Base-by-base conservation (phyloP, 2,888 invertebrate genomes). In the Drosophila bunnanda region DNA sequence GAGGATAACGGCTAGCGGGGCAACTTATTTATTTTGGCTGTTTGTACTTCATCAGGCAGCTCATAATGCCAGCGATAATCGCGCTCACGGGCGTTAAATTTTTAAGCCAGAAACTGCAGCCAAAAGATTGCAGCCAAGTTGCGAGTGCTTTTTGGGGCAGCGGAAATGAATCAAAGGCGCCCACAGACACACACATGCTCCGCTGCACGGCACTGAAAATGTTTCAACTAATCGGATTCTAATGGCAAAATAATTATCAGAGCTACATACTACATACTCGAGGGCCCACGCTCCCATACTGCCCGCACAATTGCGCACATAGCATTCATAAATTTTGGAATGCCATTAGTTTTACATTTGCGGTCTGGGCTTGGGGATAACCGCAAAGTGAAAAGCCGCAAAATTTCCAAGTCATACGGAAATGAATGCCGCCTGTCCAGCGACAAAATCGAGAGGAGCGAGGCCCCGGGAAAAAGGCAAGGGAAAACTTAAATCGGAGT, bases 311-410 rank as follows among this genome's bases (percentile, higher is more conserved):
- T 25, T 65, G 64, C 44, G 36, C 54, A 65, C 74, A 77, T 60
- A 77, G 84, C 77, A 86, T 84, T 84, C 78, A 89, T 84, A 89
- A 88, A 90, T 90, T 74, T 90, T 80, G 81, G 75, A 83, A 78
- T 90, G 87, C 89, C 90, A 91, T 91, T 91, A 91, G 92, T 89
- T 89, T 90, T 91, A 82, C 82, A 91, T 91, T 92, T 91, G 91
- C 89, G 91, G 91, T 80, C 78, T 82, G 80, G 83, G 79, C 83
- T 84, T 66, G 82, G 78, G 90, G 87, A 81, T 78, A 85, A 82
- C 90, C 89, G 86, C 89, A 89, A 83, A 85, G 89, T 87, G 85
- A 88, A 90, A 90, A 83, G 79, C 87, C 85, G 82, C 90, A 90
- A 83, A 81, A 82, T 87, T 76, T 83, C 80, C 80, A 89, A 88